These are phyloP conservation scores for Lycophotia porphyrea DNA, from an alignment of 2,888 invertebrate species.

Conservation along the genomic window DNA sequence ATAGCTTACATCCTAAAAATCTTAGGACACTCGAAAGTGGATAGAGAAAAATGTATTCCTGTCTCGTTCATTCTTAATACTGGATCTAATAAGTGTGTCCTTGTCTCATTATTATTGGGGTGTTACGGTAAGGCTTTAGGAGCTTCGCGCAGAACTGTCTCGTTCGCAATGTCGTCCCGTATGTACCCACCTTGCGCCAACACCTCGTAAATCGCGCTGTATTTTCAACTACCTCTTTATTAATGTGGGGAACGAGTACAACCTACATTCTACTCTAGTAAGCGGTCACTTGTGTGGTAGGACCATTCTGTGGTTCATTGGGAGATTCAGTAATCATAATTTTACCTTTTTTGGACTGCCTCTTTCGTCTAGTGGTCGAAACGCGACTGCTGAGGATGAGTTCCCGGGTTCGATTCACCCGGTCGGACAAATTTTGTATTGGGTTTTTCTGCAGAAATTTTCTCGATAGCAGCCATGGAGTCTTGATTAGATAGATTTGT, in stretches of 20 bases:
- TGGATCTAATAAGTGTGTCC: neutral
- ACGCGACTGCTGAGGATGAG: too few species aligned
- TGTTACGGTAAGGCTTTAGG: neutral
- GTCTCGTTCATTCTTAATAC: neutral
- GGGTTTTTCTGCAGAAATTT: too few species aligned
- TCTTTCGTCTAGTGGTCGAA: too few species aligned
- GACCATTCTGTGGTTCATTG: neutral
- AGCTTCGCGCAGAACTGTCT: neutral
- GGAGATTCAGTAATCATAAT: neutral
- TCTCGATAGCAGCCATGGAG: too few species aligned
- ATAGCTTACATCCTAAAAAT: neutral
- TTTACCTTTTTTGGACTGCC: neutral
- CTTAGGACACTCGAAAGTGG: neutral
- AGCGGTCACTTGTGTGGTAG: slow-evolving; percentile 2
- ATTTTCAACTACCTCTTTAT: slow-evolving; percentile 57
- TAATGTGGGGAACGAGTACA: slow-evolving; percentile 19
- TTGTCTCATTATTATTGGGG: neutral
- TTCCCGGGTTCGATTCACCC: too few species aligned
- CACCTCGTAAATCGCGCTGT: slow-evolving; percentile 33
- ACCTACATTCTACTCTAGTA: slow-evolving; percentile 22
- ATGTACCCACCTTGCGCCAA: slow-evolving; percentile 13
- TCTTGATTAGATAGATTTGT: too few species aligned
- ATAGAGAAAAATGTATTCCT: neutral
- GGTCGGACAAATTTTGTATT: too few species aligned
- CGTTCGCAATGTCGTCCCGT: slow-evolving; percentile 12